phyloP scores from a whole-genome alignment of 1,140 invertebrate species.

The Zaprionus kolodkinae region DNA sequence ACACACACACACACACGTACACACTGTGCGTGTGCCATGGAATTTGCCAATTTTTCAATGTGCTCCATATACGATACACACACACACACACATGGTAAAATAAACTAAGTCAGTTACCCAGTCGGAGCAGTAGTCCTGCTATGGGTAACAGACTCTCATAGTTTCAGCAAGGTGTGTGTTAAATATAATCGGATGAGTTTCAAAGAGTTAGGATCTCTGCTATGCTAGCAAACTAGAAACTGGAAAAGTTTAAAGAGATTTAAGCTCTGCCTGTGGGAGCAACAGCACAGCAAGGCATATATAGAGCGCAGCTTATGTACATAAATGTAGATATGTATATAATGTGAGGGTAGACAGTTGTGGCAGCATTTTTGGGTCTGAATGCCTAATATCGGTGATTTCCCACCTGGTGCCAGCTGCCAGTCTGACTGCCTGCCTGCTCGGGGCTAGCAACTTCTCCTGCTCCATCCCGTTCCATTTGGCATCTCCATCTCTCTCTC shows the following conservation, averaged over 20 bases:
- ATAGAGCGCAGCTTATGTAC: neutral
- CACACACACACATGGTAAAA: conserved; percentile 5
- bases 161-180: neutral
- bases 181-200: neutral
- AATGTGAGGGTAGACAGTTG: conserved; percentile 11
- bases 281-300: neutral
- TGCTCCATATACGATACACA: conserved; percentile 41
- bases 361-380: conserved; percentile 20
- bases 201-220: neutral
- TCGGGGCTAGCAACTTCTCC: neutral
- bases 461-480: neutral
- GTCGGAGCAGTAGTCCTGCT: neutral
- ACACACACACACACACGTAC: conserved; percentile 3
- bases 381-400: conserved; percentile 22
- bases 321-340: neutral
- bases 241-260: neutral
- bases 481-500: neutral
- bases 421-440: neutral
- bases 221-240: neutral
- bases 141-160: neutral
- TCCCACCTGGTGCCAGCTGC: conserved; percentile 20
- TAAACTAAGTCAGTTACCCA: conserved; percentile 1
- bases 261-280: neutral
- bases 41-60: conserved; percentile 36
- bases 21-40: conserved; percentile 18